Percentiles rank a stretch among this genome's conserved stretches.
phyloP scores from a whole-genome alignment of 2,113 vertebrate genomes.

The Lutjanus erythropterus region DNA sequence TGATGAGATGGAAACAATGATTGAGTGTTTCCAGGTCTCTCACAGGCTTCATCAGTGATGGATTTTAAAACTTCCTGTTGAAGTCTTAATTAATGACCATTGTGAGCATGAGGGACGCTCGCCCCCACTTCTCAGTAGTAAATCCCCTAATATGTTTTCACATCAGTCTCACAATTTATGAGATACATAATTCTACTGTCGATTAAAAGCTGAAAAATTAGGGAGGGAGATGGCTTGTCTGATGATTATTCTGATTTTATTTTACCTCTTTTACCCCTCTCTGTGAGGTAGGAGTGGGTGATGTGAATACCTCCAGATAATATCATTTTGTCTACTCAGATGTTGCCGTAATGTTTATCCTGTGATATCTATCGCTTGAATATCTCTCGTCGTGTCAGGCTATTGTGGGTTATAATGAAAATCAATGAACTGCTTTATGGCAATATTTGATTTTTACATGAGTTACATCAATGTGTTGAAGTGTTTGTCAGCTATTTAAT shows the following conservation, averaged over 20 bases:
- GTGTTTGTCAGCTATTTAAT: not conserved
- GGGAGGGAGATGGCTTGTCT: not conserved
- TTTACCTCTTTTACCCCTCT: not conserved
- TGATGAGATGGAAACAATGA: conserved; percentile 2
- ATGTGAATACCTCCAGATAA: not conserved
- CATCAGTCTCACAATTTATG: conserved; percentile 17
- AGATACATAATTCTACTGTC: not conserved
- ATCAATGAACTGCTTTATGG: not conserved
- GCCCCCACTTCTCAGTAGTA: conserved; percentile 5
- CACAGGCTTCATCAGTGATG: conserved; percentile 13
- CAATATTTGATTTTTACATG: not conserved
- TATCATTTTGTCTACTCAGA: not conserved
- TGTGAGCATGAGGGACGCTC: not conserved
- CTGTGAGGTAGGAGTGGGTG: not conserved
- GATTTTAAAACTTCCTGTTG: not conserved
- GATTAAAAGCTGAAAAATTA: not conserved
- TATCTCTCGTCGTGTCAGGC: not conserved
- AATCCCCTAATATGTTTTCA: conserved; percentile 24
- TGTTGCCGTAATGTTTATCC: not conserved
- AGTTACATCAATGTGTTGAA: not conserved
- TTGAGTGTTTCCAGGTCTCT: conserved; percentile 8
- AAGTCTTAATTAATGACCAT: conserved; percentile 27
- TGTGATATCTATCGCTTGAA: not conserved
- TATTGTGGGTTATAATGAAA: not conserved
- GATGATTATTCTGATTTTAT: not conserved